Evolutionary conservation across 2,113 vertebrate species (phyloP), one percentile per base, ranked within the genome.

Genomic region (Muntiacus reevesi): DNA sequence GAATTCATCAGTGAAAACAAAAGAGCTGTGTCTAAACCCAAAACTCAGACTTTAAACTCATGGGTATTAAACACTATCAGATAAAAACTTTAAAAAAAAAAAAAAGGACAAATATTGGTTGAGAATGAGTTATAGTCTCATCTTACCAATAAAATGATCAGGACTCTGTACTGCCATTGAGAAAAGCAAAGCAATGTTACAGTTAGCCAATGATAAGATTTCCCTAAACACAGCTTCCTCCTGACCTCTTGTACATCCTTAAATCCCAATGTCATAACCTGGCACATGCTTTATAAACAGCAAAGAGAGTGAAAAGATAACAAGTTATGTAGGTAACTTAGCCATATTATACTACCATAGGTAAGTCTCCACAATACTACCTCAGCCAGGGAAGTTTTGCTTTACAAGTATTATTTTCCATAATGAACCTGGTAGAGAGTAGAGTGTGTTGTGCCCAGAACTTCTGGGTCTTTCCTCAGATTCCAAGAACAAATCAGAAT

Each of bases 401-500:
- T 87, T 71, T 88, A 43, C 4, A 71, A 47, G 33, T 47, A 94
- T 59, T 95, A 60, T 71, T 83, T 88, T 92, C 50, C 33, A 25
- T 88, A 97, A 86, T 2, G 33, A 25, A 54, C 55, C 43, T 89
- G 33, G 54, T 28, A 93, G 25, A 76, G 16, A 91, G 15, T 52
- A 27, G 45, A 82, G 89, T 40, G 52, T 8, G 19, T 7, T 45
- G 11, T 92, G 11, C 74, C 43, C 43, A 71, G 50, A 92, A n/a
- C 28, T 93, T 89, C 85, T 71, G 50, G 59, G 30, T 87, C 47
- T 78, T 88, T 62, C 74, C 43, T 96, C 60, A 76, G 57, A 95
- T 52, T 43, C 79, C 36, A 96, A 67, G 79, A 94, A 89, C 40
- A 92, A 97, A 87, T 87, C 79, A 64, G 64, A 96, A 94, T 90